Evolutionary conservation across 1,140 invertebrate species (phyloP).

Genomic region (Aphaenogaster floridana): DNA sequence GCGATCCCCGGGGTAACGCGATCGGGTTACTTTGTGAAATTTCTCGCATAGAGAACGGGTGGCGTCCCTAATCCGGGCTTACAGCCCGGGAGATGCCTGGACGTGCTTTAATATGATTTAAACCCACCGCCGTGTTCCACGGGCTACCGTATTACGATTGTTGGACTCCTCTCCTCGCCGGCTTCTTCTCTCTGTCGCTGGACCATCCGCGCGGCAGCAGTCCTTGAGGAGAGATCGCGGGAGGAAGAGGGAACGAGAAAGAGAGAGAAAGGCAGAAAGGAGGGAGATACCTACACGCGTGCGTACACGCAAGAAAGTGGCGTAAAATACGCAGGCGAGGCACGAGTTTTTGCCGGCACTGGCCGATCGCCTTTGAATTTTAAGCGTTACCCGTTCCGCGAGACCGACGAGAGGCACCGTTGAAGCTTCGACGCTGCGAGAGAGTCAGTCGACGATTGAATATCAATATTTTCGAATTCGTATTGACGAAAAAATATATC

Average conservation of each 20-base stretch:
- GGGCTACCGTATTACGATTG: conserved; percentile 75
- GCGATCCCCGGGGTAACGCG: conserved; percentile 20
- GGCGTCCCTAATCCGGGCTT: conserved; percentile 73
- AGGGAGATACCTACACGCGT: conserved; percentile 67
- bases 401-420: neutral
- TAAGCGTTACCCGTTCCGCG: conserved; percentile 38
- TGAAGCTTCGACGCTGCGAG: neutral
- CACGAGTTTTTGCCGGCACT: conserved; percentile 67
- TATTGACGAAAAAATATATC: neutral
- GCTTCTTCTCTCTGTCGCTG: conserved; percentile 19
- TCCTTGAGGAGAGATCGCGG: conserved; percentile 68
- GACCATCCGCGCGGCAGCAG: conserved; percentile 52
- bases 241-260: neutral
- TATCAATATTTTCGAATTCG: neutral
- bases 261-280: conserved; percentile 31
- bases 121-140: conserved; percentile 71
- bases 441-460: neutral
- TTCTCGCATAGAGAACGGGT: conserved; percentile 62
- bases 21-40: conserved; percentile 71
- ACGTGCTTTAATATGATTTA: conserved; percentile 78
- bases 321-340: conserved; percentile 75
- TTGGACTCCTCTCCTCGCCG: conserved; percentile 35
- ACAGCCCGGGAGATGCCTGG: conserved; percentile 64
- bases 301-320: conserved; percentile 76
- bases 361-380: conserved; percentile 70